These are phyloP conservation scores for Dromaius novaehollandiae DNA, from an alignment of 2,113 vertebrate species.

Conservation along the genomic window DNA sequence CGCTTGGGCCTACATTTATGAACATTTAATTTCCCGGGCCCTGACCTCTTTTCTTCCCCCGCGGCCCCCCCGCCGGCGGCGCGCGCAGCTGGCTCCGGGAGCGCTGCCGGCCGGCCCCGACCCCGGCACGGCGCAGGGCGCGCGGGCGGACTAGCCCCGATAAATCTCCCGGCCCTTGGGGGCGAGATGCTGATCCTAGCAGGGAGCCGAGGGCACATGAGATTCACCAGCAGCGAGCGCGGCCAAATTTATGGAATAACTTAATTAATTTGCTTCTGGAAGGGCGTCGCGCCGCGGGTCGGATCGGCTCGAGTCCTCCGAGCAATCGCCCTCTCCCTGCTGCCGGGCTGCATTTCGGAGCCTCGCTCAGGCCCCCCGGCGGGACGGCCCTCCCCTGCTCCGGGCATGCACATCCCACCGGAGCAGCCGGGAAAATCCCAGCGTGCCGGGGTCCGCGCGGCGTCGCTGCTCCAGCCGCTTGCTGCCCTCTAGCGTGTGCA, in stretches of 20 bases:
- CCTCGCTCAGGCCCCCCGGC: not conserved
- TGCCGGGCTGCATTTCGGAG: accelerated
- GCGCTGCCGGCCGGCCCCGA: not conserved
- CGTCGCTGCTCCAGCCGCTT: not conserved
- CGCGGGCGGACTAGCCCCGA: not conserved
- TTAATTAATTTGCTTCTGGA: slow-evolving; percentile 30
- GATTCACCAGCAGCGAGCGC: not conserved
- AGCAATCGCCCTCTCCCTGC: not conserved
- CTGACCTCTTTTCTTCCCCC: slow-evolving; percentile 65
- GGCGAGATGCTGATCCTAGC: slow-evolving; percentile 19
- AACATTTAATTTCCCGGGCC: slow-evolving; percentile 81
- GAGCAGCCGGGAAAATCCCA: not conserved
- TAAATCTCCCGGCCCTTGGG: slow-evolving; percentile 30
- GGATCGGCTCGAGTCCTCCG: not conserved
- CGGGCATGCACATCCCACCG: no score
- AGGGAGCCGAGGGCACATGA: not conserved
- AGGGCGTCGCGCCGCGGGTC: not conserved
- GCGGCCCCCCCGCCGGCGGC: not conserved
- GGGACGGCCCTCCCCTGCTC: not conserved
- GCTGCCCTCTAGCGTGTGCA: slow-evolving; percentile 69
- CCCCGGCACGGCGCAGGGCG: not conserved
- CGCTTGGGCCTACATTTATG: slow-evolving; percentile 70
- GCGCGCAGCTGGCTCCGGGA: slow-evolving; percentile 69
- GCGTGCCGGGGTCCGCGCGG: accelerated
- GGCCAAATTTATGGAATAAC: not conserved